Base-by-base conservation (phyloP, 2,888 invertebrate species). In the Drosophila austrosaltans region DNA sequence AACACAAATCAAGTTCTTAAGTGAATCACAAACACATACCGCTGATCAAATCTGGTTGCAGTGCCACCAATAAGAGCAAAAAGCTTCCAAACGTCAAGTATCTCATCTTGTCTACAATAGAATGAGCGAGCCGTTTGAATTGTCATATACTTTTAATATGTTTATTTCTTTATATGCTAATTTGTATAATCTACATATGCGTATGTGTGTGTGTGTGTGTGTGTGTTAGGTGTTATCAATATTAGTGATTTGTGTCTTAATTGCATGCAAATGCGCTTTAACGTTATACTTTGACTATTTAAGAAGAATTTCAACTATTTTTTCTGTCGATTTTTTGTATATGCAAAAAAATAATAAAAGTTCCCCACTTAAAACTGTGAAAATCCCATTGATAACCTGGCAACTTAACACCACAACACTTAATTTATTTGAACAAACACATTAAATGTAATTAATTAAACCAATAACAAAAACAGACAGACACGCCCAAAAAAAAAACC, bases 41-140 rank as follows among this genome's bases (percentile, higher is more conserved):
- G 69, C 56, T 65, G 57, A 84, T 79, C 56, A 83, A 58, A 28
- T 53, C 66, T 63, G 88, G 72, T 68, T 86, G 68, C 61, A 87
- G 16, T 3, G 63, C 72, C 59, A 60, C 71, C 64, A 82, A 28
- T 63, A 74, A 63, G 30, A 83, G 64, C 64, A 83, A 2, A 12
- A 30, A n/a, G 28, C 54, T 30, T 44, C 58, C 69, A 77, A 71
- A 86, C 79, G 69, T 74, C 71, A 83, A 69, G 79, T 73, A 82
- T 77, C 74, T 82, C 88, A 88, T 84, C 39, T 76, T 67, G 32
- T 48, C 69, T 54, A 56, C 70, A 63, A 53, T 39, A 40, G 76
- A 69, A 63, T 67, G 61, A 40, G 39, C 60, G 10, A 5, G 42
- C 2, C 30, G 56, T 22, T 16, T 8, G 61, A 25, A 22, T 44